Evolutionary conservation across 2,888 invertebrate species (phyloP).

Genomic region (Plagodis pulveraria): DNA sequence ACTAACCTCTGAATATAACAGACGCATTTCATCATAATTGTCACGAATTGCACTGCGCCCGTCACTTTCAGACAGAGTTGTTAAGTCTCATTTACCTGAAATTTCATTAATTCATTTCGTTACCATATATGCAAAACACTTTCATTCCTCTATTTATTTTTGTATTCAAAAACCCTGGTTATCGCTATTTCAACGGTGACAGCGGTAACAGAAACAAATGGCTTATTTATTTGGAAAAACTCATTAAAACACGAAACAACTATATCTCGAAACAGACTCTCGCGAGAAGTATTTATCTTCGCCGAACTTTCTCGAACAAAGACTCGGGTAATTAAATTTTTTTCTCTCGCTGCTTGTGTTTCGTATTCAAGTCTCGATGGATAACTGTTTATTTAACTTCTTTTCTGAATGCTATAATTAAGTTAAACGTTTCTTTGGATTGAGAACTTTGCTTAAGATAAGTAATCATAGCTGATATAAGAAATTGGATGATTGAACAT

Average conservation of each 20-base stretch:
- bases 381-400: slow-evolving; percentile 54
- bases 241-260: slow-evolving; percentile 30
- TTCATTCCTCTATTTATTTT: background rate
- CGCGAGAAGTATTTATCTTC: slow-evolving; percentile 31
- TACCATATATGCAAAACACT: too few species aligned
- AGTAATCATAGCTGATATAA: too few species aligned
- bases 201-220: slow-evolving; percentile 19
- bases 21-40: too few species aligned
- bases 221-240: slow-evolving; percentile 23
- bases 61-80: too few species aligned
- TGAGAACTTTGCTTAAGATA: too few species aligned
- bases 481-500: too few species aligned
- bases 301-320: slow-evolving; percentile 33
- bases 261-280: slow-evolving; percentile 22
- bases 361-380: slow-evolving; percentile 43
- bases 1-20: too few species aligned
- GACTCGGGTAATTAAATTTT: slow-evolving; percentile 39
- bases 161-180: slow-evolving; percentile 1
- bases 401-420: background rate
- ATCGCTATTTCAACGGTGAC: slow-evolving; percentile 1
- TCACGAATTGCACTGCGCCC: too few species aligned
- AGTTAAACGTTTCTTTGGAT: too few species aligned
- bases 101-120: too few species aligned
- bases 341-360: slow-evolving; percentile 35
- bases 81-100: too few species aligned